Conservation (phyloP, 2,113 vertebrate genomes). For the Gymnorhina tibicen region DNA sequence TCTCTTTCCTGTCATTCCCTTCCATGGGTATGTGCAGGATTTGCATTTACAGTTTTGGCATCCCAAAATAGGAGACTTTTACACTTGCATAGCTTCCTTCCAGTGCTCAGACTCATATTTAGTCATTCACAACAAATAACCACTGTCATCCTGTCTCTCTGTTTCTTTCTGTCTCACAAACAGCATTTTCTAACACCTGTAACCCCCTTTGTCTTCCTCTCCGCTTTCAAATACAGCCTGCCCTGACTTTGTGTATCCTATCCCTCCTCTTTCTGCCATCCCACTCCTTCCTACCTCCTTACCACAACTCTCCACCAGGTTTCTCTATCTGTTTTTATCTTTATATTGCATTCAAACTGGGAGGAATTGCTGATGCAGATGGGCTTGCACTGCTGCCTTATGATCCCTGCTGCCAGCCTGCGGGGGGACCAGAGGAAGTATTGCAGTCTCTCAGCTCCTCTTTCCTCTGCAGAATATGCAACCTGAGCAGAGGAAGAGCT, state of each 20-base stretch:
- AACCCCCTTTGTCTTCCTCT: neutral
- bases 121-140: neutral
- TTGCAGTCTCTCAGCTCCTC: neutral
- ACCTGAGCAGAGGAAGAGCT: neutral
- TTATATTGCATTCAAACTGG: neutral
- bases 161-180: neutral
- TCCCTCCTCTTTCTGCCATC: neutral
- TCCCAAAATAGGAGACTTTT: neutral
- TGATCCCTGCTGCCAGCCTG: neutral
- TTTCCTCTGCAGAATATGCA: neutral
- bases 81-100: neutral
- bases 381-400: neutral
- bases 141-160: neutral
- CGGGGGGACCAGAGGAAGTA: neutral
- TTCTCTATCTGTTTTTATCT: slow-evolving; percentile 21
- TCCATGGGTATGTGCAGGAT: neutral
- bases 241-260: neutral
- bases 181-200: neutral
- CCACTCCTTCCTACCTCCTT: neutral
- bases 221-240: neutral
- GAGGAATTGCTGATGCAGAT: neutral
- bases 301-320: neutral
- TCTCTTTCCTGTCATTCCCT: neutral
- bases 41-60: neutral
- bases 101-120: neutral